phyloP scores from a whole-genome alignment of 92 coral and sea anemone species.

The Bergia sp. region DNA sequence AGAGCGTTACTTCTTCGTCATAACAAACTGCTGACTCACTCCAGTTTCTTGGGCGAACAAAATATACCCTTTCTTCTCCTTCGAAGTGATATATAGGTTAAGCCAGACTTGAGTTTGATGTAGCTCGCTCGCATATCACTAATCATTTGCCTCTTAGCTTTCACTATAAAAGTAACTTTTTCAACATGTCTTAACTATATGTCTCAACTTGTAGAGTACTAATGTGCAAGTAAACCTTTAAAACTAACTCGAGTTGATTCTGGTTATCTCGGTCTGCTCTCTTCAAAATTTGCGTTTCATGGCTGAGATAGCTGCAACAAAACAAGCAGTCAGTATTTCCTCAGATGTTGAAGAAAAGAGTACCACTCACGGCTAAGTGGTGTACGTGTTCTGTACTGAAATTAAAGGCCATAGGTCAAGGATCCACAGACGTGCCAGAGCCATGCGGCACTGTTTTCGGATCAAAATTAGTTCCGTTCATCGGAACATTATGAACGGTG shows the following conservation, averaged over 20 bases:
- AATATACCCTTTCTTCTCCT: background rate
- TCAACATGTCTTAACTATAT: too few relatives aligned
- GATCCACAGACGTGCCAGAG: background rate
- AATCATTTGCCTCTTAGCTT: too few relatives aligned
- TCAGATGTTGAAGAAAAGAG: too few relatives aligned
- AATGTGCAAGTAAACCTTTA: background rate
- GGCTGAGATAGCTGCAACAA: too few relatives aligned
- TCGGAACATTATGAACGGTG: background rate
- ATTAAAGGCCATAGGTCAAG: conserved; percentile 11
- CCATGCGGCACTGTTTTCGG: background rate
- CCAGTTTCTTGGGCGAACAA: too few relatives aligned
- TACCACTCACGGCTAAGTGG: too few relatives aligned
- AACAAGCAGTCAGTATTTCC: too few relatives aligned
- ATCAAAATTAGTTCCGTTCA: conserved; percentile 18
- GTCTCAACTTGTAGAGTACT: too few relatives aligned
- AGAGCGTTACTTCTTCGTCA: too few relatives aligned
- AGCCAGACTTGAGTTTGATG: background rate
- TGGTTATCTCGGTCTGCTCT: background rate
- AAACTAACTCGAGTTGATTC: background rate
- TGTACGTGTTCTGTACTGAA: conserved; percentile 25
- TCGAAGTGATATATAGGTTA: background rate
- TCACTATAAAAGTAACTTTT: too few relatives aligned
- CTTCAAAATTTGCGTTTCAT: background rate
- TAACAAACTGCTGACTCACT: too few relatives aligned
- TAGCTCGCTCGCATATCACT: too few relatives aligned